These are phyloP conservation scores for Echinops telfairi DNA, from an alignment of 2,113 vertebrate genomes.

Conservation along the genomic window DNA sequence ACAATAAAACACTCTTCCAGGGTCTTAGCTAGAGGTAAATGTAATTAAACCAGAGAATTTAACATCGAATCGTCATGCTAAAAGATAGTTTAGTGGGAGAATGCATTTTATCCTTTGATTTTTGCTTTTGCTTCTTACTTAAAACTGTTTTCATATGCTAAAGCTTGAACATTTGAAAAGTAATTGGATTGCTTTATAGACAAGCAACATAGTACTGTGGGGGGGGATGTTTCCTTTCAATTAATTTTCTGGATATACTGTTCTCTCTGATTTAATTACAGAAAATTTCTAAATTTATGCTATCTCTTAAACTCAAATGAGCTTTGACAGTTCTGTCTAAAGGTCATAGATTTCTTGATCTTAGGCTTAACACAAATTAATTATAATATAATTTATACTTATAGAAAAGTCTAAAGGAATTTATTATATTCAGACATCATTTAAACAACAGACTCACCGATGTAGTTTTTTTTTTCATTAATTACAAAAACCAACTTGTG, in stretches of 20 bases:
- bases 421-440: not conserved
- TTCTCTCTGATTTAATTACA: not conserved
- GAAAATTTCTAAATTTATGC: not conserved
- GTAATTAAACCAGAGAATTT: not conserved
- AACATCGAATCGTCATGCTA: not conserved
- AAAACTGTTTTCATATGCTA: not conserved
- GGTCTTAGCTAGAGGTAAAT: not conserved
- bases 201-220: not conserved
- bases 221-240: conserved; percentile 7
- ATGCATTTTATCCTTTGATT: not conserved
- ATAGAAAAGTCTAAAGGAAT: not conserved
- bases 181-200: not conserved
- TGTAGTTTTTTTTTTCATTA: not conserved
- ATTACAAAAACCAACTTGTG: too few species aligned
- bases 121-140: not conserved
- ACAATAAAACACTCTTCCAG: not conserved
- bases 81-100: not conserved
- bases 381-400: not conserved
- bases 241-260: not conserved
- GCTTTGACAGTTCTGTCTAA: not conserved
- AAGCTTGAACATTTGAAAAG: not conserved
- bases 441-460: not conserved
- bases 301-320: not conserved
- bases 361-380: not conserved
- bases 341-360: not conserved